A percentile compares a stretch with the other conserved stretches of the same genome.
Evolutionary conservation across 2,888 invertebrate species (phyloP).

Genomic region (Drosophila trichaetosa): DNA sequence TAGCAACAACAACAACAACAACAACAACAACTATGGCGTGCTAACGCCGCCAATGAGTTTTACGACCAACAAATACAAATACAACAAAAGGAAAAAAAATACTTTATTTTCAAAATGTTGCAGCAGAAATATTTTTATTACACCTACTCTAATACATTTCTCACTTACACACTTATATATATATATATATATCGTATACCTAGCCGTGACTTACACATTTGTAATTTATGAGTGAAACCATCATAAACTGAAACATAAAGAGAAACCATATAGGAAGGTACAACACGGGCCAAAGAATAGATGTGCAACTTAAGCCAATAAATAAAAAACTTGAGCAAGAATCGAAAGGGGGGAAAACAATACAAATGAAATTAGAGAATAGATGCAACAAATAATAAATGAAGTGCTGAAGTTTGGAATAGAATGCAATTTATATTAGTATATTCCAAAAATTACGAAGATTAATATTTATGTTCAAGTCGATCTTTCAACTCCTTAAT

Average conservation of each 20-base stretch:
- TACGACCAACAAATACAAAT: constrained; percentile 46
- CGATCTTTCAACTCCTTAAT: too few relatives aligned
- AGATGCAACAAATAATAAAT: background rate
- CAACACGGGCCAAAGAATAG: background rate
- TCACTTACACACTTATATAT: background rate
- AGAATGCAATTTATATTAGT: background rate
- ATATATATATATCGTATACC: background rate
- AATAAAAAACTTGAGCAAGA: background rate
- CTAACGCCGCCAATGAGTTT: constrained; percentile 53
- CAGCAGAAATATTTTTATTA: constrained; percentile 48
- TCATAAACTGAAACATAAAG: constrained; percentile 10
- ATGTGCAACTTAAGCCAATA: background rate
- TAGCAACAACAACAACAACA: background rate
- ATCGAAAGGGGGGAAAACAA: background rate
- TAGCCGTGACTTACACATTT: constrained; percentile 22
- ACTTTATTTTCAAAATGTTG: constrained; percentile 35
- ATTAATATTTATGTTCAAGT: too few relatives aligned
- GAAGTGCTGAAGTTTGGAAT: background rate
- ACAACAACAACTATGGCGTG: constrained; percentile 33
- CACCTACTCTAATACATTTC: constrained; percentile 10
- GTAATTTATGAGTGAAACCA: constrained; percentile 26
- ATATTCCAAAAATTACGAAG: too few relatives aligned
- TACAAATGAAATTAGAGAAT: background rate
- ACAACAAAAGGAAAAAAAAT: constrained; percentile 5
- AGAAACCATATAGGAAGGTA: background rate